phyloP scores from a whole-genome alignment of 2,113 vertebrate genomes.

The Callospermophilus lateralis region DNA sequence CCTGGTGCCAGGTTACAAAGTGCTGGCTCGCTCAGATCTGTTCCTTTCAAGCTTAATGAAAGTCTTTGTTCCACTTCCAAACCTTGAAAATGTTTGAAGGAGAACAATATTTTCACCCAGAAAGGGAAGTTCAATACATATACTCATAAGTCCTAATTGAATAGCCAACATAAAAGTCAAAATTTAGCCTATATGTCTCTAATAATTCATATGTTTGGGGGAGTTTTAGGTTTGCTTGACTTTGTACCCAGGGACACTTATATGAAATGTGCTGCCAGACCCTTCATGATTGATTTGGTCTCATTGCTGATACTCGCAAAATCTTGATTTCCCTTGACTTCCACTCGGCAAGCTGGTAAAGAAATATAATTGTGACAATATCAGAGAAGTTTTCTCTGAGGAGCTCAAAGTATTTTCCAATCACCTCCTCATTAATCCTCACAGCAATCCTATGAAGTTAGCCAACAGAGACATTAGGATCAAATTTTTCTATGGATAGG shows the following conservation, averaged over 20 bases:
- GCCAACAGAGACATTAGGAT: not conserved
- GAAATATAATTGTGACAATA: constrained; percentile 53
- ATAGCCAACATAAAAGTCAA: constrained; percentile 76
- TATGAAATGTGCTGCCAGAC: constrained; percentile 69
- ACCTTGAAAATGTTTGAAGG: constrained; percentile 77
- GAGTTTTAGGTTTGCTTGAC: constrained; percentile 75
- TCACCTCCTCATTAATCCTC: constrained; percentile 55
- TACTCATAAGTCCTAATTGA: constrained; percentile 77
- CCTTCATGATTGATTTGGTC: constrained; percentile 64
- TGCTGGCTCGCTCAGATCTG: constrained; percentile 80
- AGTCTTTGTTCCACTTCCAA: constrained; percentile 82
- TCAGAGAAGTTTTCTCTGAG: constrained; percentile 26
- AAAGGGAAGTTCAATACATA: constrained; percentile 75
- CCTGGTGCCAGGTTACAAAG: constrained; percentile 81
- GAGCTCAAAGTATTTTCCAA: constrained; percentile 47
- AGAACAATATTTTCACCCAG: constrained; percentile 69
- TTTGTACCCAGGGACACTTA: constrained; percentile 50
- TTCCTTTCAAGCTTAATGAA: constrained; percentile 84
- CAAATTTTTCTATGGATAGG: not conserved
- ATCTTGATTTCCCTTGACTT: constrained; percentile 78
- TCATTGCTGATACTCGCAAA: constrained; percentile 65
- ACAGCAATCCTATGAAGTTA: constrained; percentile 7
- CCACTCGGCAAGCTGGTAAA: constrained; percentile 58
- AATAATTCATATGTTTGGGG: constrained; percentile 79
- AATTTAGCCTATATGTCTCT: constrained; percentile 76